phyloP scores from a whole-genome alignment of 2,113 vertebrate genomes.

The Cryptotis parvus region DNA sequence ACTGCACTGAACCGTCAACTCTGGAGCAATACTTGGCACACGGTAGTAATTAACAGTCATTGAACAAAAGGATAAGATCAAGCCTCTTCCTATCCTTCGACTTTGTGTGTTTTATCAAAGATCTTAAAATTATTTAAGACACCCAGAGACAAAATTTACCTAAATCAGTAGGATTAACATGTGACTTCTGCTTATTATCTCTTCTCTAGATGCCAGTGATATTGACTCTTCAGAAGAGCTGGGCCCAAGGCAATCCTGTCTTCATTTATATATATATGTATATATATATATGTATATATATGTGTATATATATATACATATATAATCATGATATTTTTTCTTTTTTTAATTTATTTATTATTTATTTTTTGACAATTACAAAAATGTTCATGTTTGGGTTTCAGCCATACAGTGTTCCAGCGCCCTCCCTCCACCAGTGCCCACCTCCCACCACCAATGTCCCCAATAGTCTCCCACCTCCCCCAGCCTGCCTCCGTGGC shows the following conservation, averaged over 20 bases:
- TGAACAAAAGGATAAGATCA: neutral
- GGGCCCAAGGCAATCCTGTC: neutral
- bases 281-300: too few relatives aligned
- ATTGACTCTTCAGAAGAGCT: constrained; percentile 16
- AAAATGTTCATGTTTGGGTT: too few relatives aligned
- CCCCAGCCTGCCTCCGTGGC: too few relatives aligned
- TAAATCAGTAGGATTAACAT: neutral
- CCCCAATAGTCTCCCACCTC: too few relatives aligned
- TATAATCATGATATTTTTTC: too few relatives aligned
- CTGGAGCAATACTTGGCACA: neutral
- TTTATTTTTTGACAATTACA: too few relatives aligned
- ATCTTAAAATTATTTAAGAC: constrained; percentile 9
- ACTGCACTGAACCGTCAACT: neutral
- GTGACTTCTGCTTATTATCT: constrained; percentile 17
- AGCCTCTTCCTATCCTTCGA: neutral
- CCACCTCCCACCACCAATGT: too few relatives aligned
- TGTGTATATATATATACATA: too few relatives aligned
- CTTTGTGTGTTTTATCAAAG: constrained; percentile 41
- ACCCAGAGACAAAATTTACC: neutral
- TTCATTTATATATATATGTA: neutral
- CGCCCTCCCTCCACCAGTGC: too few relatives aligned
- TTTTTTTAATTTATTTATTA: too few relatives aligned
- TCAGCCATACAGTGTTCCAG: too few relatives aligned
- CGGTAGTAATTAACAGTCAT: neutral
- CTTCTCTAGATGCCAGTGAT: constrained; percentile 20